Evolutionary conservation across 2,797 vertebrate species (phyloP).

Genomic region (Gallinago solitaria): DNA sequence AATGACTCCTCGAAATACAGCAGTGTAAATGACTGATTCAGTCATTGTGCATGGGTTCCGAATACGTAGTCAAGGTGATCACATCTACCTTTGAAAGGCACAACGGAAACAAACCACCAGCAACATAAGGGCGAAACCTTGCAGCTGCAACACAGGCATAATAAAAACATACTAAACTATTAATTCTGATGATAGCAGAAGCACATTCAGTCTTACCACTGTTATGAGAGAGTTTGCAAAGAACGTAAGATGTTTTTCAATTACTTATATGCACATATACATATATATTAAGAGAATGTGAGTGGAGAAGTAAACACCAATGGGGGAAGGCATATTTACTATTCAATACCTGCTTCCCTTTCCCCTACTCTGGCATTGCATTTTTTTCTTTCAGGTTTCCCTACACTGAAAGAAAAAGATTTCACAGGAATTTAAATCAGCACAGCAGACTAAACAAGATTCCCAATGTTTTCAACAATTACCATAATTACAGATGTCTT

Average conservation of each 20-base stretch:
- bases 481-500: conserved; percentile 24
- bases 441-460: not conserved
- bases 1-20: not conserved
- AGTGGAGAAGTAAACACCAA: not conserved
- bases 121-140: not conserved
- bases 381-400: not conserved
- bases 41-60: not conserved
- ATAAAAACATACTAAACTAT: not conserved
- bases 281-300: not conserved
- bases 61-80: not conserved
- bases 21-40: not conserved
- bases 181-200: not conserved
- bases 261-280: not conserved
- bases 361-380: not conserved
- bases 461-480: not conserved
- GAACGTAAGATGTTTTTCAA: not conserved
- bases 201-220: not conserved
- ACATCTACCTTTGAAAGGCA: not conserved
- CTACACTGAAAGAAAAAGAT: not conserved
- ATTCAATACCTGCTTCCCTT: not conserved
- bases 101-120: not conserved
- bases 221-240: not conserved
- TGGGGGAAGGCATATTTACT: not conserved
- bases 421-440: conserved; percentile 15
- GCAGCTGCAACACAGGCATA: not conserved